Conservation (phyloP, 2,113 vertebrate species). For the Ageneiosus marmoratus region DNA sequence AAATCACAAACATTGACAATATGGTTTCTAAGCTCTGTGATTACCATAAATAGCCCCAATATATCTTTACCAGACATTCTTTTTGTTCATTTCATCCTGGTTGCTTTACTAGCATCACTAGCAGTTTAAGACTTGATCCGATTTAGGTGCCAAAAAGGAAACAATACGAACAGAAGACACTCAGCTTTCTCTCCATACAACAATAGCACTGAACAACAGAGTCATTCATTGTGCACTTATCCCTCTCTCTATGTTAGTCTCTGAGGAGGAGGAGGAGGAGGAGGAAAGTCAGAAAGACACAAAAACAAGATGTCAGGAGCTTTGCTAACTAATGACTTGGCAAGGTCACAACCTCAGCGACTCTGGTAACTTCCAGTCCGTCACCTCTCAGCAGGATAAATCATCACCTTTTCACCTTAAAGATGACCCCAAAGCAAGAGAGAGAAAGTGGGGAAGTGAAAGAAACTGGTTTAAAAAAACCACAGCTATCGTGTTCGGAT, state of each 20-base stretch:
- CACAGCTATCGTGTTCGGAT: background rate
- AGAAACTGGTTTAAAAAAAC: background rate
- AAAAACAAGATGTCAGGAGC: constrained; percentile 60
- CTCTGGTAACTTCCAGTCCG: constrained; percentile 62
- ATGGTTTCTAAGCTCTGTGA: no score
- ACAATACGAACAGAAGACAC: constrained; percentile 24
- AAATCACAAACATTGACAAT: background rate
- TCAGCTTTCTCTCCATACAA: constrained; percentile 36
- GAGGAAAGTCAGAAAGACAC: constrained; percentile 12
- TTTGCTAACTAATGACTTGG: constrained; percentile 69
- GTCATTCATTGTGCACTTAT: constrained; percentile 36
- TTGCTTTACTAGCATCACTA: background rate
- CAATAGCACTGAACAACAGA: constrained; percentile 56
- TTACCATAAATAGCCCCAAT: background rate
- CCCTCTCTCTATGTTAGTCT: constrained; percentile 13
- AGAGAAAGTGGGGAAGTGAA: constrained; percentile 30
- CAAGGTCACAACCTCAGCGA: constrained; percentile 61
- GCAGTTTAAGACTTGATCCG: background rate
- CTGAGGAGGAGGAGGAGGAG: constrained; percentile 6
- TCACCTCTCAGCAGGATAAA: constrained; percentile 66
- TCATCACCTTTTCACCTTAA: constrained; percentile 63
- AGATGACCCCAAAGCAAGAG: constrained; percentile 46
- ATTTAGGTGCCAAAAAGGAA: background rate
- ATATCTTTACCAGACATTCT: background rate
- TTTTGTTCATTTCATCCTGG: background rate